Base-by-base conservation (phyloP, 64 coral and sea anemone genomes). In the Acropora yongei region DNA sequence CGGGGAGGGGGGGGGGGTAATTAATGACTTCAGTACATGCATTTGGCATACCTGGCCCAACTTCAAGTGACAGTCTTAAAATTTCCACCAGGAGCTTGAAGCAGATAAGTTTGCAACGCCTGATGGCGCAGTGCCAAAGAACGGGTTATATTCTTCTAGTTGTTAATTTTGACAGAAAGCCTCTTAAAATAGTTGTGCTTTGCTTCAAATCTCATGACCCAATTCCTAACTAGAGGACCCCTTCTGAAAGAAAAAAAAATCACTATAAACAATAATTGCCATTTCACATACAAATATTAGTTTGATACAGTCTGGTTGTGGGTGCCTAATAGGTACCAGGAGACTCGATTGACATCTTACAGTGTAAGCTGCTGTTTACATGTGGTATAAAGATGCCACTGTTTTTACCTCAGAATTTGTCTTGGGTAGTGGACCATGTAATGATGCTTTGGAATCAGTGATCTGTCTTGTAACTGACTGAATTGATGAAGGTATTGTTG, bases 351-450 rank as follows among this genome's bases (percentile, higher is more conserved):
- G 1, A 5, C 66, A 55, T 16, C 18, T 18, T 3, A 16, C 66
- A 17, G 13, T 17, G 13, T 69, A 19, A 69, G 13, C 18, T 69
- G 12, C 18, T 18, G 18, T 5, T 69, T 18, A 69, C 8, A 5
- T 17, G 1, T 69, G n/a, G 13, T 16, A 0, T 5, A 5, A 55
- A 30, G 30, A 30, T 30, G 51, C 5, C 51, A 55, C 51, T 55
- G 0, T 18, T 72, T 47, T 14, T 88, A 93, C 84, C 75, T 88
- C 19, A 93, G 41, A 75, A 93, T 93, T 10, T 88, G 84, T n/a
- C 51, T 68, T 57, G 91, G 66, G 60, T 88, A 93, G 51, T 93
- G 91, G 58, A 93, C 91, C 91, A 93, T 93, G 57, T 88, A 88
- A 60, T 93, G 83, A 57, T 93, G 91, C 75, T 88, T 88, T 78